Evolutionary conservation across 2,888 invertebrate species (phyloP), one percentile per base, ranked within the genome.

Genomic region (Caenorhabditis angaria): DNA sequence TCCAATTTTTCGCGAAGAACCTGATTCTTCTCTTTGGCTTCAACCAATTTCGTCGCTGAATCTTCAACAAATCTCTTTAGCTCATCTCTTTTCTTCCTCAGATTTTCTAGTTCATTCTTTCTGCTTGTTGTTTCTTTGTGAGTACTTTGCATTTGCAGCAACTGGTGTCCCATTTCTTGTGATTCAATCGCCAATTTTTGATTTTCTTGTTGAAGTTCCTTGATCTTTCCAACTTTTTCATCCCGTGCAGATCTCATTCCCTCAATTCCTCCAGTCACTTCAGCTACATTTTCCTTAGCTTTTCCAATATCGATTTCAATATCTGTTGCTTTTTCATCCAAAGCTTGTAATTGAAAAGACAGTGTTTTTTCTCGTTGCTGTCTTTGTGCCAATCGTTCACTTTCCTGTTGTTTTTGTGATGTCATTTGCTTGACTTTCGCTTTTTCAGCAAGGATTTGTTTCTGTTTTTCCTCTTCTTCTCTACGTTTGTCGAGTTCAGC

Each of bases 361-460:
- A 95, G 89, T 60, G 92, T 92, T 87, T 94, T 94, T 88, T 93
- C 93, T 85, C 92, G 92, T 1, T 94, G 94, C 88, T 95, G 95
- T 28, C 95, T 90, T 83, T 93, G 92, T 0, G 86, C 93, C 92
- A 88, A 94, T 93, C 87, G 94, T 94, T 78, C 86, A 28, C 70
- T 75, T 61, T 86, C 86, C 22, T 73, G 76, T 58, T 82, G 82
- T 48, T 82, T 82, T 69, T 85, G 83, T 29, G 70, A 73, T 88
- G 95, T 93, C 76, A 97, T 90, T 87, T 97, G 96, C 58, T 93
- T 92, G 27, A 92, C 91, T 76, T 94, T 92, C 87, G 95, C 94
- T 85, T 94, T 94, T 89, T 97, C 97, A 94, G 96, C 94, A 88
- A 97, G 97, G 87, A 94, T 94, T 61, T 95, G 96, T 61, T 95